Base-by-base conservation (phyloP, 2,888 invertebrate genomes). In the Sisyra terminalis region DNA sequence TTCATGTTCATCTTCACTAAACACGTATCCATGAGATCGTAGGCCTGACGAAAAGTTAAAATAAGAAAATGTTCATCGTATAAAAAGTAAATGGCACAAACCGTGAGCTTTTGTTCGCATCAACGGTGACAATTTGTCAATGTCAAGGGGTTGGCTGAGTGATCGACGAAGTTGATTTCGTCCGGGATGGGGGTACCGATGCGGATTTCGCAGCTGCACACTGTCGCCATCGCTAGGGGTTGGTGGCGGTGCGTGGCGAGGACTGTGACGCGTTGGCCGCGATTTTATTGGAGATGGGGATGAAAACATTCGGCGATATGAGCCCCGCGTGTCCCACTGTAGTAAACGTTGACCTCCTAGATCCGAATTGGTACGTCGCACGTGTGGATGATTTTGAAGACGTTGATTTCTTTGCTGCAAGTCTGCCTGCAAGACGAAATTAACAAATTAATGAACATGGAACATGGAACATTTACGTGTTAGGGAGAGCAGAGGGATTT, bases 141-240 rank as follows among this genome's bases (percentile, higher is more conserved):
- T 68, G 54, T 73, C 73, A 51, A 73, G 58, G 46, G 80, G 79
- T 53, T 80, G 80, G 55, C 79, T 79, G 37, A 78, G 65, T n/a
- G 80, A 80, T 47, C 80, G 48, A 35, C 62, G 51, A 32, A 63
- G 51, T 40, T 58, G 58, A 9, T 43, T 43, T 13, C 46, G 34
- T 11, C 42, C 39, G 3, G 59, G 57, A 37, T 57, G 50, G 3
- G 59, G 57, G 36, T 56, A 49, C 24, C 49, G 49, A 16, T 46
- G 50, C 24, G 47, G 47, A 14, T 45, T 47, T 11, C 55, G 48
- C 34, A 55, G 46, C 38, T 53, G 53, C 30, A 55, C 55, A 43
- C 46, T 52, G 6, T 50, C 55, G 2, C 55, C 53, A 9, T 54
- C 51, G 44, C 59, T 58, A 13, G 58, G 55, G 5, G 30, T 17